phyloP scores from a whole-genome alignment of 1,140 invertebrate species.

The fruit fly (Drosophila melanogaster) region Release_6_plus_ISO1_MT NT_033779.5:5250001-5250500 shows the following conservation, averaged over 20 bases:
- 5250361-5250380: constrained; percentile 76
- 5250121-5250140: constrained; percentile 51
- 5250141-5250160: constrained; percentile 10
- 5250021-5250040: constrained; percentile 51
- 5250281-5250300: constrained; percentile 6
- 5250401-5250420: constrained; percentile 1
- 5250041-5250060: constrained; percentile 39
- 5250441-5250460: constrained; percentile 28
- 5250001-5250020: constrained; percentile 22
- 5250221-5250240: constrained; percentile 56
- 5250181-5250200: constrained; percentile 64
- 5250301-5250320: constrained; percentile 1
- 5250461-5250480: constrained; percentile 15
- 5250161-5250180: constrained; percentile 40
- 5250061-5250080: constrained; percentile 38
- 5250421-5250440: background rate
- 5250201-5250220: constrained; percentile 57
- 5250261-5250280: constrained; percentile 46
- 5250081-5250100: constrained; percentile 72
- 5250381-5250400: constrained; percentile 21
- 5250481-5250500: constrained; percentile 16
- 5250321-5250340: constrained; percentile 59
- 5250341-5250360: constrained; percentile 82
- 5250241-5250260: constrained; percentile 79
- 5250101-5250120: constrained; percentile 24